A percentile compares a stretch with the other conserved stretches of the same genome.
phyloP scores from a whole-genome alignment of 2,888 invertebrate species.

The Barypeithes pellucidus region DNA sequence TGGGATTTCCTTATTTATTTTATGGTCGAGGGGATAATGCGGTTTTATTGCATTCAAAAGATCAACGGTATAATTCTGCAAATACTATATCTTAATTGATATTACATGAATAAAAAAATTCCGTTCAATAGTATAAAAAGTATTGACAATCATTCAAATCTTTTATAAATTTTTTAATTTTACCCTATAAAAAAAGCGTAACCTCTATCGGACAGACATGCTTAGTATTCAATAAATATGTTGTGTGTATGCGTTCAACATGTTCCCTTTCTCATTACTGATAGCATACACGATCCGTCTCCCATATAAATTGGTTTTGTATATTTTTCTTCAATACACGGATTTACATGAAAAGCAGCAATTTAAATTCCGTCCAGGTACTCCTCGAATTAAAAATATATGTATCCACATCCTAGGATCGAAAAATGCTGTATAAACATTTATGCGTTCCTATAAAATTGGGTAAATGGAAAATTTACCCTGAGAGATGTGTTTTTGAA shows the following conservation, averaged over 20 bases:
- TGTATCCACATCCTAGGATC: background rate
- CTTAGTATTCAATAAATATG: too few species aligned
- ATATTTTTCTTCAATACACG: constrained; percentile 1
- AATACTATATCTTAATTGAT: too few species aligned
- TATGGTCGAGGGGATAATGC: too few species aligned
- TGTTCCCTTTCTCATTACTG: too few species aligned
- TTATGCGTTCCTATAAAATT: constrained; percentile 6
- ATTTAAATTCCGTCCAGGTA: constrained; percentile 22
- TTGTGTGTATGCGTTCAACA: too few species aligned
- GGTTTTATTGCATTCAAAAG: too few species aligned
- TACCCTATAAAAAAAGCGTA: too few species aligned
- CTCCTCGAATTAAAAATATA: constrained; percentile 19
- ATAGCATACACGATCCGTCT: background rate
- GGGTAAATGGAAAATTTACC: background rate
- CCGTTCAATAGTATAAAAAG: too few species aligned
- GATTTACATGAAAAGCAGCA: constrained; percentile 20
- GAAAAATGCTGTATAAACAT: constrained; percentile 18
- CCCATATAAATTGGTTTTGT: constrained; percentile 15
- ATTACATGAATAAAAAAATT: too few species aligned
- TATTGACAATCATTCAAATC: background rate
- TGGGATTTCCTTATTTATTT: too few species aligned
- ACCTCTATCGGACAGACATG: too few species aligned
- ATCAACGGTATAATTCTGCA: too few species aligned
- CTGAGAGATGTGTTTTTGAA: background rate
- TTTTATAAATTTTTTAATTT: background rate